Evolutionary conservation across 2,888 invertebrate species (phyloP).

Genomic region (Drosophila pseudotalamancana): DNA sequence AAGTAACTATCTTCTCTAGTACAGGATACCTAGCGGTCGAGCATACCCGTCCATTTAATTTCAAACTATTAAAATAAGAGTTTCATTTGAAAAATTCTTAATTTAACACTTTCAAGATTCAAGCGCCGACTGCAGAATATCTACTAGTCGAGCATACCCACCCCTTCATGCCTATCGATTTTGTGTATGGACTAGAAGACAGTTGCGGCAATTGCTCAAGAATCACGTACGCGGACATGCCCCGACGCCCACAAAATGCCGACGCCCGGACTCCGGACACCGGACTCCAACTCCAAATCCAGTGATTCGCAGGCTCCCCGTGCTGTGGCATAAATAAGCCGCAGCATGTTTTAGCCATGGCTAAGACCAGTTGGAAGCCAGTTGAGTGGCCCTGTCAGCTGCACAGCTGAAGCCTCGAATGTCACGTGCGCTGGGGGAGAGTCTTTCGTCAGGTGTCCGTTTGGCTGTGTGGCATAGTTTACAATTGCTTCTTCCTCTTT

Average conservation of each 20-base stretch:
- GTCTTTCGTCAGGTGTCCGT: constrained; percentile 19
- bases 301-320: constrained; percentile 1
- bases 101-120: background rate
- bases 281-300: constrained; percentile 6
- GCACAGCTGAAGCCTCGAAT: constrained; percentile 33
- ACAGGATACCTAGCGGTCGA: too few species aligned
- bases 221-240: constrained; percentile 67
- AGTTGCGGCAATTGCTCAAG: constrained; percentile 50
- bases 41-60: too few species aligned
- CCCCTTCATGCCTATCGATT: constrained; percentile 40
- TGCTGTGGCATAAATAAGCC: constrained; percentile 56
- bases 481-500: background rate
- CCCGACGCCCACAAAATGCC: constrained; percentile 44
- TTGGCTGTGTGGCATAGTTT: constrained; percentile 16
- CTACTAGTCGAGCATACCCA: background rate
- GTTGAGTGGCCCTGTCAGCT: constrained; percentile 42
- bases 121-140: constrained; percentile 10
- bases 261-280: background rate
- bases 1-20: too few species aligned
- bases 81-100: background rate
- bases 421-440: constrained; percentile 43
- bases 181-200: constrained; percentile 30
- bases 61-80: background rate
- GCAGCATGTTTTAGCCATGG: constrained; percentile 24
- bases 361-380: constrained; percentile 14